phyloP scores from a whole-genome alignment of 2,797 vertebrate genomes.

The Cercopithecus neglectus region DNA sequence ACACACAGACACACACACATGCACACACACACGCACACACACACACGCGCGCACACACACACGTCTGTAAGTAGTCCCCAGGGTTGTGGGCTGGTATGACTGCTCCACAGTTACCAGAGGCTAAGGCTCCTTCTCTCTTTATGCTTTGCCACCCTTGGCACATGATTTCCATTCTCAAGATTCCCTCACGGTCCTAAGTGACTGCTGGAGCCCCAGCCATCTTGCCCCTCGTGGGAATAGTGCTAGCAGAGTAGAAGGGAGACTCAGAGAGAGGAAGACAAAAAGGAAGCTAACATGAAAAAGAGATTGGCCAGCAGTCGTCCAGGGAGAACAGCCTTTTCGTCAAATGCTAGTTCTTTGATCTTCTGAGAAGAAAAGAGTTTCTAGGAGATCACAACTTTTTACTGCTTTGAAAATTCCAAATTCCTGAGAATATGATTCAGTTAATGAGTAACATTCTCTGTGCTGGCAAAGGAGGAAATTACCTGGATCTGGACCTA shows the following conservation, averaged over 20 bases:
- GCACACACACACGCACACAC: background rate
- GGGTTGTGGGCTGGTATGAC: background rate
- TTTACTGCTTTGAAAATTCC: background rate
- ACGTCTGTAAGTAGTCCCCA: background rate
- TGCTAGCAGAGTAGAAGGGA: background rate
- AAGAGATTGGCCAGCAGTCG: background rate
- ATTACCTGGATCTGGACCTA: background rate
- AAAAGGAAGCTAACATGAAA: background rate
- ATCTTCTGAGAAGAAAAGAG: background rate
- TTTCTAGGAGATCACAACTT: background rate
- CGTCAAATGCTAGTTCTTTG: background rate
- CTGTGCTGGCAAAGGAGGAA: background rate
- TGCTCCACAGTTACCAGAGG: background rate
- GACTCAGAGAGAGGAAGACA: background rate
- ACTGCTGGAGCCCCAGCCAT: background rate
- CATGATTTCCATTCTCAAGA: background rate
- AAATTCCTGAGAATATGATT: background rate
- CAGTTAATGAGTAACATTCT: background rate
- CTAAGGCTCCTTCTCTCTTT: background rate
- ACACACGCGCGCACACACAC: background rate
- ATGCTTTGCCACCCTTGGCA: background rate
- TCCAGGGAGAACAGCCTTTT: background rate
- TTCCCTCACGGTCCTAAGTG: background rate
- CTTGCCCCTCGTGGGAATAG: background rate
- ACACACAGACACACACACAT: background rate